Conservation (phyloP, 2,113 vertebrate genomes). For the Myotis lucifugus region DNA sequence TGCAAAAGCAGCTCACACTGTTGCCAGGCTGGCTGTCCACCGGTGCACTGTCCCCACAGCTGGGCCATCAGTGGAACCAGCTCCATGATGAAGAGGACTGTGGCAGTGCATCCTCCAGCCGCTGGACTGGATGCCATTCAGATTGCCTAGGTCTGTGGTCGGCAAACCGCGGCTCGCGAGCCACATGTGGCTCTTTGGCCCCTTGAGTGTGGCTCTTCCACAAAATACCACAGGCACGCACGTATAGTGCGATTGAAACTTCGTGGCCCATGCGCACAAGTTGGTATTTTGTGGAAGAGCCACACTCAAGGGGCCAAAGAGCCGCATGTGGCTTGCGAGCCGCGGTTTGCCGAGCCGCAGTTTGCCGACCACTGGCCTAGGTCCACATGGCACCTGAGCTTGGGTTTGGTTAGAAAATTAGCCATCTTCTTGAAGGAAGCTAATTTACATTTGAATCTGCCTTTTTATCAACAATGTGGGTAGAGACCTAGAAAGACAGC, state of each 20-base stretch:
- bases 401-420: background rate
- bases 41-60: rapidly evolving
- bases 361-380: background rate
- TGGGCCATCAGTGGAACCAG: background rate
- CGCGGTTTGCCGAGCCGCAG: no score
- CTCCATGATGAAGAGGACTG: rapidly evolving
- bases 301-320: no score
- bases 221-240: no score
- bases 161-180: no score
- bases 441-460: background rate
- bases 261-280: no score
- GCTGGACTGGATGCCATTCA: background rate
- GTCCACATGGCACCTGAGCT: background rate
- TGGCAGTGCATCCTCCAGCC: background rate
- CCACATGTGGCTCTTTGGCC: no score
- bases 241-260: no score
- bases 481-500: background rate
- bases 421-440: background rate
- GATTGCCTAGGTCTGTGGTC: no score
- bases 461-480: background rate
- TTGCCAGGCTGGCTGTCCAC: background rate
- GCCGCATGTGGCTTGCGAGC: no score
- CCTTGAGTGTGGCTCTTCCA: no score
- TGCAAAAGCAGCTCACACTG: background rate
- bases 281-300: no score